Percentiles rank a stretch among this genome's conserved stretches.
Evolutionary conservation across 2,113 vertebrate species (phyloP).

Genomic region (Ptilorrhoa leucosticta): DNA sequence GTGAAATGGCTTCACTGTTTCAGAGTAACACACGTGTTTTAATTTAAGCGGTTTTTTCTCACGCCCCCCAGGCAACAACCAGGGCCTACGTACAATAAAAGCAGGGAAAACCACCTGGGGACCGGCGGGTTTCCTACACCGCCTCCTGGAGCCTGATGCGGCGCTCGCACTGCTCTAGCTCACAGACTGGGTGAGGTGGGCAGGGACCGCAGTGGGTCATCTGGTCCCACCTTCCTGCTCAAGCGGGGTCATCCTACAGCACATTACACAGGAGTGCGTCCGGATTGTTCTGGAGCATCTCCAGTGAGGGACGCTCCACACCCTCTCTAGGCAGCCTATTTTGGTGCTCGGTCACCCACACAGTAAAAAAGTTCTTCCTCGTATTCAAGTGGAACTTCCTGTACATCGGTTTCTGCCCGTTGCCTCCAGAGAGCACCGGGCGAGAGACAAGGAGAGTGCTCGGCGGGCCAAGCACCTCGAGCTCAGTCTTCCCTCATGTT

Average conservation of each 20-base stretch:
- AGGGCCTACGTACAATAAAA: neutral
- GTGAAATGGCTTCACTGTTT: neutral
- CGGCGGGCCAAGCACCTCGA: rapidly evolving
- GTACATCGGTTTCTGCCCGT: neutral
- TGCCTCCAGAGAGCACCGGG: neutral
- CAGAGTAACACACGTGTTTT: neutral
- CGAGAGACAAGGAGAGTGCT: neutral
- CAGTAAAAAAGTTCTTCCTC: too few relatives aligned
- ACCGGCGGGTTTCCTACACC: neutral
- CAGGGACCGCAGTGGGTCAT: rapidly evolving
- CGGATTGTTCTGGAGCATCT: neutral
- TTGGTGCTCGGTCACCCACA: neutral
- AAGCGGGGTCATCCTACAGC: too few relatives aligned
- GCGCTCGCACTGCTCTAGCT: too few relatives aligned
- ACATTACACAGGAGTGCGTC: neutral
- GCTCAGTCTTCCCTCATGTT: rapidly evolving
- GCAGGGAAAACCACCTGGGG: neutral
- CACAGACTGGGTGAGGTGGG: neutral
- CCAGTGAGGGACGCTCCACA: too few relatives aligned
- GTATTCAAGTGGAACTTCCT: neutral
- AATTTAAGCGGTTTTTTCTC: neutral
- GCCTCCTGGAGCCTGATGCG: neutral
- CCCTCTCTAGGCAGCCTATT: neutral
- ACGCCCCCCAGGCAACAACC: neutral
- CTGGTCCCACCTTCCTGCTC: too few relatives aligned